Base-by-base conservation (phyloP, 2,888 invertebrate genomes). In the Kryphioiulus occultus region DNA sequence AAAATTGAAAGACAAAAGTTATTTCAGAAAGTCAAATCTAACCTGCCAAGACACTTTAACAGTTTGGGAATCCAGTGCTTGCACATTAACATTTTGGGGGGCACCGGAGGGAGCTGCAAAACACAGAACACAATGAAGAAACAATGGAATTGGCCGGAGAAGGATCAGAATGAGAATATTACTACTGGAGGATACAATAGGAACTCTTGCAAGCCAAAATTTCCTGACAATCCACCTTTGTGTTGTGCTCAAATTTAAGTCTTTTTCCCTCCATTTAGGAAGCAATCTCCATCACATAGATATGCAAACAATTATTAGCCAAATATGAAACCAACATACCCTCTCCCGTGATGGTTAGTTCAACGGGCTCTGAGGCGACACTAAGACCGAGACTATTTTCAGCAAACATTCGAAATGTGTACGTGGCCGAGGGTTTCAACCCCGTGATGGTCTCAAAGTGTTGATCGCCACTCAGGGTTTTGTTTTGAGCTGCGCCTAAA, bases 41-140 rank as follows among this genome's bases (percentile, higher is more conserved):
- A 88, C 88, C 88, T 86, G 86, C 88, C 86, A 88, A 9, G 88
- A 88, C 22, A 88, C 88, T 87, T 88, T 88, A 30, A 88, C 83
- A 47, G 86, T 88, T 86, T 87, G 86, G 0, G 88, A 86, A 44
- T 88, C 86, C 47, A 88, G 35, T 12, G 86, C 88, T 86, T 86
- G 86, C 15, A 88, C 88, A 84, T 86, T 87, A 0, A 88, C 86
- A 83, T 88, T 53, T 10, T 84, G 86, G 19, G 88, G 88, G 12
- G 84, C 53, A 22, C 88, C 86, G 47, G 86, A 47, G 0, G 88
- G 88, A 47, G 86, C 88, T 88, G 85, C 19, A 53, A 53, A 39
- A 78, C 26, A 53, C 1, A 86, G 59, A 44, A 86, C 35, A 47
- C 32, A 53, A 17, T 26, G 9, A 84, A 7, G 42, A 42, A 19